Percentiles rank a stretch among this genome's conserved stretches.
Conservation (phyloP, 2,888 invertebrate genomes). For the Andrena trimmerana region DNA sequence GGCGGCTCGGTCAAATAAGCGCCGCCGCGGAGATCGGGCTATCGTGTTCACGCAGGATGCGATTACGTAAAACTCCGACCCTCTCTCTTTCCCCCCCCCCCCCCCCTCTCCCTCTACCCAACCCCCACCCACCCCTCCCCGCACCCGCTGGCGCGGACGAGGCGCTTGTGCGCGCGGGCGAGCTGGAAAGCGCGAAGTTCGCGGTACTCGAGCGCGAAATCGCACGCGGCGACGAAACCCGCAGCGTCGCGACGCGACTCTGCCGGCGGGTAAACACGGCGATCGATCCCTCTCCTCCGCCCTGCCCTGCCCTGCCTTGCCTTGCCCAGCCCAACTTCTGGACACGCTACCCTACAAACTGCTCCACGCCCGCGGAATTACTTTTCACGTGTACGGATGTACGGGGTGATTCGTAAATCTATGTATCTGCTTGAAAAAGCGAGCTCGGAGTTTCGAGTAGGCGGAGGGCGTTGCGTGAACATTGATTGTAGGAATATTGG, state of each 20-base stretch:
- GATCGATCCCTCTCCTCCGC: constrained; percentile 69
- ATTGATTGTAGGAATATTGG: no score
- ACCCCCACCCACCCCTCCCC: no score
- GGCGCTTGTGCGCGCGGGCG: constrained; percentile 16
- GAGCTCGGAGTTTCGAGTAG: background rate
- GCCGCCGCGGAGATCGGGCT: constrained; percentile 61
- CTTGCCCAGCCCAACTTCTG: constrained; percentile 43
- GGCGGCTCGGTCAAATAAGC: constrained; percentile 59
- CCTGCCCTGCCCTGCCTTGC: constrained; percentile 46
- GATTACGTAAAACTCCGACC: constrained; percentile 66
- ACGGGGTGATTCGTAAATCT: background rate
- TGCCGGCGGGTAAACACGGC: constrained; percentile 70
- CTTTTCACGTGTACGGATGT: background rate
- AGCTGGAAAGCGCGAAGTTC: constrained; percentile 61
- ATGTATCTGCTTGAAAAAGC: background rate
- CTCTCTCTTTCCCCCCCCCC: constrained; percentile 41
- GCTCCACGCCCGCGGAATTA: background rate
- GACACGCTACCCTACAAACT: constrained; percentile 30
- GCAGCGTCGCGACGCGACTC: constrained; percentile 58
- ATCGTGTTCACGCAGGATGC: constrained; percentile 66
- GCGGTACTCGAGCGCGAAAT: constrained; percentile 71
- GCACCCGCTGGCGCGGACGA: background rate
- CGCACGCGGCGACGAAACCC: constrained; percentile 56
- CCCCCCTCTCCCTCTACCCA: background rate
- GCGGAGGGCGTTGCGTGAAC: no score